A percentile compares a stretch with the other conserved stretches of the same genome.
Evolutionary conservation across 2,113 vertebrate species (phyloP).

Genomic region (Lontra canadensis): DNA sequence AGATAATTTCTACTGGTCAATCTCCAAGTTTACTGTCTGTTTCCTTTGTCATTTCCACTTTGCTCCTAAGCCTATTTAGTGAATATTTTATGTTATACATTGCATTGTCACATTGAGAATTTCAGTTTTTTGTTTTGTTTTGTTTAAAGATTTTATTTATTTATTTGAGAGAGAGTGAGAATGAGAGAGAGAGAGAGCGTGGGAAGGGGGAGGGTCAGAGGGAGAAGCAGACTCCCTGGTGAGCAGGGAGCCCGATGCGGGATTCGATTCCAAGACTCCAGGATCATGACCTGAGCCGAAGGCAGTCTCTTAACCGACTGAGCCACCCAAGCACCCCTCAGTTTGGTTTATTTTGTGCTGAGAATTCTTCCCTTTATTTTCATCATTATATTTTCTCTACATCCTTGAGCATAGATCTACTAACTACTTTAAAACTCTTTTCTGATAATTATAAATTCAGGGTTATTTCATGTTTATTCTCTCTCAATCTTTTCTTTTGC

Average conservation of each 20-base stretch:
- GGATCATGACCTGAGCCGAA: no score
- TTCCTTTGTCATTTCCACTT: neutral
- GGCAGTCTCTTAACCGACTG: no score
- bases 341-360: neutral
- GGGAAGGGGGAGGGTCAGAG: no score
- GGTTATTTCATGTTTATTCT: neutral
- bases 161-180: no score
- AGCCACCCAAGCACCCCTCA: neutral
- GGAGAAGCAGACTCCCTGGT: no score
- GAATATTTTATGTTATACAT: neutral
- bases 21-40: neutral
- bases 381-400: neutral
- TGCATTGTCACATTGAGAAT: neutral
- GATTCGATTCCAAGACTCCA: fast-evolving
- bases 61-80: neutral
- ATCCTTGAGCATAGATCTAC: neutral
- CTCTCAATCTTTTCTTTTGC: neutral
- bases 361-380: neutral
- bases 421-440: neutral
- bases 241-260: no score
- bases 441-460: neutral
- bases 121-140: neutral
- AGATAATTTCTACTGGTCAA: neutral
- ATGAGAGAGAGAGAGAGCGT: no score
- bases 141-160: no score